Base-by-base conservation (phyloP, 2,113 vertebrate species). In the Eupsittula cactorum region DNA sequence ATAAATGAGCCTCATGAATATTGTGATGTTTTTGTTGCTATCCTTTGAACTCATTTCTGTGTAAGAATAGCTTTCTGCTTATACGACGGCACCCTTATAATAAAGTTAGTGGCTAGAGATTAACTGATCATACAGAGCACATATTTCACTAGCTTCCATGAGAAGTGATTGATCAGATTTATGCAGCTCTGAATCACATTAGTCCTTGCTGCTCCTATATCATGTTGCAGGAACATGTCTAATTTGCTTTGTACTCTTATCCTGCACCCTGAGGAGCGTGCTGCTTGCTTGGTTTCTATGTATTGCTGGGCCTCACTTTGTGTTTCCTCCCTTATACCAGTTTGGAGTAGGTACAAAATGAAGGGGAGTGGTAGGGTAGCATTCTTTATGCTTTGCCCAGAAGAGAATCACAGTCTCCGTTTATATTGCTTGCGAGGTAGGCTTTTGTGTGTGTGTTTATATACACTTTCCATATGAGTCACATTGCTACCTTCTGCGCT, bases 201-300 rank as follows among this genome's bases (percentile, higher is more conserved):
- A 11, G 13, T 7, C 41, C 82, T 41, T 53, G 24, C 50, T 59
- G 41, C 69, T 74, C 11, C 70, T 75, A 0, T 28, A 6, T 69
- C 29, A 1, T 0, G 1, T 11, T 46, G 37, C 68, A 85, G 52
- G 70, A 67, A 13, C 9, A 2, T 5, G 57, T 82, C 35, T 35
- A 2, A 15, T 73, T 76, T 60, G 29, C 70, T 86, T 37, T 76
- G 24, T 27, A 50, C 47, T 68, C n/a, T 41, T 42, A 19, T 19
- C 23, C 13, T 19, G 31, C 0, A 2, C 15, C 2, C n/a, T 12
- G 16, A 13, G 1, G 4, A n/a, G 29, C 74, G 10, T 0, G 7
- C 28, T 41, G 52, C 46, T 68, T 75, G 49, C 44, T 79, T 60
- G 47, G 65, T 74, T 77, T 60, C 21, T 60, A 17, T 29, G 8